Base-by-base conservation (phyloP, 2,113 vertebrate genomes). In the Orthochromis malagaraziensis region DNA sequence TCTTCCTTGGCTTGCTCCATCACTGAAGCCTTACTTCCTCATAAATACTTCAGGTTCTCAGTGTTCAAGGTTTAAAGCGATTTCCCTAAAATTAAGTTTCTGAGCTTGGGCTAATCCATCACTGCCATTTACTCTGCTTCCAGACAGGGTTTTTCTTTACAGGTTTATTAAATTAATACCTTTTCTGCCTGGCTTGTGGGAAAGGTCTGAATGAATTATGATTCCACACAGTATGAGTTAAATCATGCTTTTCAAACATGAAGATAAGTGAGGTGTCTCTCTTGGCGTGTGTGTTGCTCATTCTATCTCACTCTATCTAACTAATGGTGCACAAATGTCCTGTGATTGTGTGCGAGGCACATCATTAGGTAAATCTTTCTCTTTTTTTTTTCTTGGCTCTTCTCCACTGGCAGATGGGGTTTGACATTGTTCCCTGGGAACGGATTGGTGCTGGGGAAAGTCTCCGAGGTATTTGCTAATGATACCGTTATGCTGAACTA, bases 121-220 rank as follows among this genome's bases (percentile, higher is more conserved):
- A 94, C 88, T 91, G 89, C 91, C 93, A 89, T 92, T 94, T 94
- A 87, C 89, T 84, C 85, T 82, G 83, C 90, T 92, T 91, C 88
- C 90, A 94, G 90, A 85, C 87, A 88, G 77, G 86, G 84, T 58
- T 89, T 93, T 94, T 90, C 93, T 93, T 94, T 95, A 94, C 93
- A 91, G 86, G 81, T 95, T 95, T 95, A 96, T 95, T 95, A 94
- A 95, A 95, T 96, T 88, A 95, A 94, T 95, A 93, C 79, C 90
- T 92, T 95, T 94, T 88, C 89, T 90, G 84, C 80, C 79, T 79
- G 89, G 82, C 89, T 92, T 89, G 54, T 87, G 87, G 91, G 70
- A 91, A 89, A 45, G 75, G 89, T 93, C 86, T 92, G 92, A 94
- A 94, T 94, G 90, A 94, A 94, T 95, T 96, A 95, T 90, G 90